Base-by-base conservation (phyloP, 2,113 vertebrate genomes). In the Corvus hawaiiensis region DNA sequence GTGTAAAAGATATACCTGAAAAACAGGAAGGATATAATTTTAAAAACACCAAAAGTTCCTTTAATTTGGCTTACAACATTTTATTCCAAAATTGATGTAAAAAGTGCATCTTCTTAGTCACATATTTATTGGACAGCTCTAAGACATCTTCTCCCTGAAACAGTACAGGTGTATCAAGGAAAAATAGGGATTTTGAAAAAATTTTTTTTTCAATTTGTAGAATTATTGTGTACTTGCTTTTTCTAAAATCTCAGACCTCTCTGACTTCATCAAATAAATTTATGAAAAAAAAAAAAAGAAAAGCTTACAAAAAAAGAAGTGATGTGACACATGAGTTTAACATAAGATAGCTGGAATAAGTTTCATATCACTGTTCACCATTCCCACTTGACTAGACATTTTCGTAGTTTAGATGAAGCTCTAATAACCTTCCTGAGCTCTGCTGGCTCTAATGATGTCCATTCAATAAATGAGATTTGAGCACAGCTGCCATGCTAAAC, bases 401-500 rank as follows among this genome's bases (percentile, higher is more conserved):
- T 97, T 48, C 66, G 22, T 96, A 78, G 94, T 93, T 97, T 87
- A 94, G 93, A 97, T 97, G 96, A 96, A 96, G 95, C 94, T 97
- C 68, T 97, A 97, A 97, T 96, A 97, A 97, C 92, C 95, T 98
- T 97, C 96, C 96, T 90, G 76, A 86, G 96, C 89, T 96, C 81
- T 92, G 90, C 86, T 97, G 39, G 16, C 84, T 97, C 95, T 98
- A 98, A 98, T 98, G 97, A 97, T 97, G 94, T 95, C 96, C 96
- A 51, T 94, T 94, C 94, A 94, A 18, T 95, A 97, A 95, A 82
- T 63, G 74, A 96, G 93, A 80, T 55, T 66, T 85, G 80, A 88
- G 74, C 35, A 52, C 32, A 69, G 72, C 90, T 89, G 90, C 76
- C 68, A 48, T 77, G 54, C 93, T 86, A 90, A 96, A 96, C 75